These are phyloP conservation scores for Thecophora atra DNA, from an alignment of 2,888 invertebrate genomes.

Conservation along the genomic window DNA sequence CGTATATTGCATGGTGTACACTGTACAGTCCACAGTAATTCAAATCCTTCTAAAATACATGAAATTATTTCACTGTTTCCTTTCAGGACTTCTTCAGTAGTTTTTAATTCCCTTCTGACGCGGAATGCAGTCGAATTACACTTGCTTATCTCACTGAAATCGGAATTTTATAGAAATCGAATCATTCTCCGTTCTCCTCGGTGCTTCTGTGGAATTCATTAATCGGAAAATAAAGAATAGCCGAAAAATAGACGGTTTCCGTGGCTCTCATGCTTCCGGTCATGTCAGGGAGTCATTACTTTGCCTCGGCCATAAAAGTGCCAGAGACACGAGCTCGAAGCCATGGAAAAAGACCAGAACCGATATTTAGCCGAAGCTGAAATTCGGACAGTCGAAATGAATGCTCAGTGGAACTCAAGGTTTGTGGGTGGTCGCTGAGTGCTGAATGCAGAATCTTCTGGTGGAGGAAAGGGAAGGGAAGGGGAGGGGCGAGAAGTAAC, in stretches of 20 bases:
- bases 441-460: neutral
- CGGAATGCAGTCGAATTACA: too few relatives aligned
- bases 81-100: too few relatives aligned
- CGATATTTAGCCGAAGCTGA: neutral
- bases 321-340: neutral
- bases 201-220: neutral
- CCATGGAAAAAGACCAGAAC: slow-evolving; percentile 1
- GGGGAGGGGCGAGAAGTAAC: too few relatives aligned
- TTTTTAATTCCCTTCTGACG: too few relatives aligned
- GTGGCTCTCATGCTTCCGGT: slow-evolving; percentile 17
- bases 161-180: neutral
- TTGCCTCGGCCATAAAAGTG: neutral
- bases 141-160: too few relatives aligned
- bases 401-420: slow-evolving; percentile 28
- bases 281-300: slow-evolving; percentile 27
- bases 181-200: neutral
- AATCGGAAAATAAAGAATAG: neutral
- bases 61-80: too few relatives aligned
- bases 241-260: neutral
- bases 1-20: too few relatives aligned
- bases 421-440: neutral
- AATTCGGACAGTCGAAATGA: slow-evolving; percentile 21
- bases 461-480: too few relatives aligned
- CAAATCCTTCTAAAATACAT: too few relatives aligned
- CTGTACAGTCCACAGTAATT: too few relatives aligned